Evolutionary conservation across 1,140 invertebrate genomes (phyloP), one percentile per base, ranked within the genome.

Genomic region (Brachionus calyciflorus): DNA sequence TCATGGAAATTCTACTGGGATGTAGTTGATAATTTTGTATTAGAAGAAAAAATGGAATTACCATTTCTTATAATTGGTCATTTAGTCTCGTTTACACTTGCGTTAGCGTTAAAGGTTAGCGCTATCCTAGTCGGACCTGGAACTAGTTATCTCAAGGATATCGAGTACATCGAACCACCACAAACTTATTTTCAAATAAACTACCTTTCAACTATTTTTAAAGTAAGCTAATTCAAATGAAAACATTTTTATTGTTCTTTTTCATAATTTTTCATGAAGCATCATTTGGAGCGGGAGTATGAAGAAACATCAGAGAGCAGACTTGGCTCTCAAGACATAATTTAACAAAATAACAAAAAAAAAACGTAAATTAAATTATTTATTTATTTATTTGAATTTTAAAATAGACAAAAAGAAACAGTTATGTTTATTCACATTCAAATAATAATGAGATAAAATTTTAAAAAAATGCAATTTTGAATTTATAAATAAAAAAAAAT

Each of bases 1-100:
- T 49, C 46, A 49, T 73, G 69, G 69, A 73, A 73, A n/a, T 73
- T 49, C n/a, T 51, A 49, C 17, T 73, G 69, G 69, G 51, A 51
- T 7, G 3, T 6, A 21, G 69, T 55, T 6, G 69, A 73, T 14
- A 33, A 73, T 49, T 73, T 40, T 3, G 37, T 73, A 21, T 33
- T 49, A 9, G 37, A 49, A 37, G 46, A 49, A 51, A 55, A 73
- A 28, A 51, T 51, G 46, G 30, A 73, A n/a, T 30, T 73, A 9
- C 37, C 28, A 2, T 14, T 73, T 1, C 33, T 51, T 2, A 24
- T 73, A 21, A 1, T 55, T 14, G 46, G 46, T 7, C 69, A 73
- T 33, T 48, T 48, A 6, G 7, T 6, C 1, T 21, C 69, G 3
- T 73, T 51, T 51, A 40, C 46, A 2, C 1, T 73, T 1, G 46